These are phyloP conservation scores for Corythornis vintsioides DNA, from an alignment of 2,113 vertebrate species.

Conservation along the genomic window DNA sequence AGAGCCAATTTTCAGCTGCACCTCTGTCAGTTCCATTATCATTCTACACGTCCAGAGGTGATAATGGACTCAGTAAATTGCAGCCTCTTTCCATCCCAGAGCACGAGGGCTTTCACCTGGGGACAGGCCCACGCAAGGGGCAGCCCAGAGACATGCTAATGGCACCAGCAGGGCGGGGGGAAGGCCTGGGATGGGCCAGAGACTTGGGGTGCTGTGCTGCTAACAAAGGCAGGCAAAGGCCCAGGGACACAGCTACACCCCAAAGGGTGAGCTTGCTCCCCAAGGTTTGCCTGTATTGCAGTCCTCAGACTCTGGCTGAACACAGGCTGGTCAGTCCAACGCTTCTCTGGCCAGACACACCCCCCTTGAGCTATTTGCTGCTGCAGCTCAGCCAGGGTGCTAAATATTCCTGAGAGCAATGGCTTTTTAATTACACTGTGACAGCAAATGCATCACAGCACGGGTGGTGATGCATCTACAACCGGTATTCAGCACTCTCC, in stretches of 20 bases:
- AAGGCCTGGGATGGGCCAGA: neutral
- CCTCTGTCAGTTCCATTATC: conserved; percentile 90
- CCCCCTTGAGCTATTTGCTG: neutral
- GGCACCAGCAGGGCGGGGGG: conserved; percentile 15
- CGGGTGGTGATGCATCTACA: neutral
- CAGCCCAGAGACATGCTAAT: conserved; percentile 76
- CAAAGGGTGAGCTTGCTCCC: neutral
- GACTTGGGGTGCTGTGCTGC: neutral
- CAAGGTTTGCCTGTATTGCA: neutral
- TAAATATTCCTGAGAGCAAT: conserved; percentile 5
- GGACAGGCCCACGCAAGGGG: conserved; percentile 72
- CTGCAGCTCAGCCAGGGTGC: neutral
- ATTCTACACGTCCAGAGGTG: conserved; percentile 84
- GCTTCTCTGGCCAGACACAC: neutral
- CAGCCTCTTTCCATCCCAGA: conserved; percentile 76
- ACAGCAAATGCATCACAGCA: neutral
- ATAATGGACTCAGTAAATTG: conserved; percentile 88
- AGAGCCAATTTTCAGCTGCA: conserved; percentile 91
- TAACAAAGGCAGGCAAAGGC: conserved; percentile 51
- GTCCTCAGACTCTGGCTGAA: neutral
- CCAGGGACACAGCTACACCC: conserved; percentile 42
- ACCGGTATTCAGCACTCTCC: neutral
- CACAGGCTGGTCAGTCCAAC: neutral
- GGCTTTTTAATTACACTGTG: conserved; percentile 40
- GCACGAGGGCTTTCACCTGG: conserved; percentile 72